Conservation (phyloP, 37 sponge, comb jelly and placozoan genomes). For the Mnemiopsis leidyi region DNA sequence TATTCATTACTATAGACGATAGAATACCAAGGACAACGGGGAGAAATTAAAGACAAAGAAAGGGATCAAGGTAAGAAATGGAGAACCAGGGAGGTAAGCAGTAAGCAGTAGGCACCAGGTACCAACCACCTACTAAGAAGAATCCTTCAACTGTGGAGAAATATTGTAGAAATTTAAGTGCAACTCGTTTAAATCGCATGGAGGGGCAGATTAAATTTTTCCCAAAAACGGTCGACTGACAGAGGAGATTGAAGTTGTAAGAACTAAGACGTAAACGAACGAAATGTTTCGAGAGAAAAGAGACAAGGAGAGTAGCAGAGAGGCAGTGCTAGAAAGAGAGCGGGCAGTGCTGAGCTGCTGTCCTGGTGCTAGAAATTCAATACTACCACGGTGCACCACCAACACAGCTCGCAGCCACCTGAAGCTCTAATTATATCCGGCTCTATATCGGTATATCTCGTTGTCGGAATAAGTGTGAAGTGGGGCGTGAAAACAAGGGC, state of each 20-base stretch:
- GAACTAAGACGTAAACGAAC: background rate
- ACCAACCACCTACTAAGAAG: too few relatives aligned
- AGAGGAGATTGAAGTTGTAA: background rate
- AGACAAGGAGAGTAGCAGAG: background rate
- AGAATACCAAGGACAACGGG: too few relatives aligned
- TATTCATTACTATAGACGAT: background rate
- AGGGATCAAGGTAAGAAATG: too few relatives aligned
- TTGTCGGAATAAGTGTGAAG: background rate
- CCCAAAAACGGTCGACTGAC: background rate
- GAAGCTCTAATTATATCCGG: background rate
- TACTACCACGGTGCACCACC: background rate
- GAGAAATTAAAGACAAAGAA: too few relatives aligned
- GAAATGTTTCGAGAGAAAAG: background rate
- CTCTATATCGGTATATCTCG: background rate
- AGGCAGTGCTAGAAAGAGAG: slow-evolving; percentile 1
- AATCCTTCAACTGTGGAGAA: too few relatives aligned
- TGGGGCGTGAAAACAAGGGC: background rate
- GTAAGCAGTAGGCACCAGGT: too few relatives aligned
- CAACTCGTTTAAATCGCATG: too few relatives aligned
- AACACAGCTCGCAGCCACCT: background rate
- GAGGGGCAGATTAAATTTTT: too few relatives aligned
- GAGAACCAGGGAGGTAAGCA: too few relatives aligned
- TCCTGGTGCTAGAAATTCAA: background rate
- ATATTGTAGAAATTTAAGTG: too few relatives aligned
- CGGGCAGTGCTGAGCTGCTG: background rate